Evolutionary conservation across 92 coral and sea anemone genomes (phyloP), one percentile per base, ranked within the genome.

Genomic region (Porites divaricata): DNA sequence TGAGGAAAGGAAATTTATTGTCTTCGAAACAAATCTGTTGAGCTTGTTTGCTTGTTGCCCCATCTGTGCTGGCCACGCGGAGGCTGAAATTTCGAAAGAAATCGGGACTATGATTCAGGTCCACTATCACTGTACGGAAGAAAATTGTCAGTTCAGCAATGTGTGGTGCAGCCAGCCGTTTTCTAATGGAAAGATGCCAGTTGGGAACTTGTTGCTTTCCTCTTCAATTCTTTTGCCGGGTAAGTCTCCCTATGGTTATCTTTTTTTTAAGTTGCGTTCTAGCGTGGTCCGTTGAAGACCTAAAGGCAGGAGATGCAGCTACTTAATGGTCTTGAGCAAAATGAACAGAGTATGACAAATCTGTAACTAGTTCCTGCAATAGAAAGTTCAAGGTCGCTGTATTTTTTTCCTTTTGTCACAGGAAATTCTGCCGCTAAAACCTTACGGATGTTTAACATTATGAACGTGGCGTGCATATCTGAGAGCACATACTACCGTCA

Each of bases 51-150:
- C 56, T 78, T 62, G 72, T 56, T 78, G 72, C 21, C 83, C 72
- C 13, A 65, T 78, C 9, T 78, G 83, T 78, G 83, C 83, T 48
- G 72, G 83, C 63, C 83, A 71, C 63, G 83, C 83, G 26, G 83
- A 78, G 1, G 70, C 83, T 0, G 8, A 62, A 12, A 24, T 75
- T 7, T 4, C 3, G 4, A 53, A 75, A 53, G 67, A 51, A 1
- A 23, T 75, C 20, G 67, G 80, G 1, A 75, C 80, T 9, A 57
- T 56, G 68, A 62, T 22, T 28, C 52, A 56, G 20, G 58, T 54
- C 4, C 6, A 56, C 49, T 62, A 76, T 10, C 58, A 68, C 68
- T 76, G 68, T 21, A 14, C 67, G 8, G 81, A 56, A 20, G 50
- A 58, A 45, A 23, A 56, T 1, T 76, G 68, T 19, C 45, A 19